Evolutionary conservation across 2,113 vertebrate genomes (phyloP).

Genomic region (Forbesichthys papilliferus): DNA sequence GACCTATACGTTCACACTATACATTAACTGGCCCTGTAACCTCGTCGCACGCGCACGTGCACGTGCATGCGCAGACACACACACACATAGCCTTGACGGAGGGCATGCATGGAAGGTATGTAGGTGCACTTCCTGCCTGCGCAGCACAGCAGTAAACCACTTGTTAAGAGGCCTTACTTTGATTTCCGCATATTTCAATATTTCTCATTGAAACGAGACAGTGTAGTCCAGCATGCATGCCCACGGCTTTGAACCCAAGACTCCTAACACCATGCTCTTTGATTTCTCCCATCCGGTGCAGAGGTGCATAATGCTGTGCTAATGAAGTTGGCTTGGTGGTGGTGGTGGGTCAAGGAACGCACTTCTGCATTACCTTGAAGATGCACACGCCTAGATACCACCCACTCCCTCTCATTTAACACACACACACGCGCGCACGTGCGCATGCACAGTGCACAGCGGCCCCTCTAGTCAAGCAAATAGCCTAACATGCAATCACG

Average conservation of each 20-base stretch:
- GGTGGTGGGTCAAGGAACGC: constrained; percentile 50
- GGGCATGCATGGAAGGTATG: not conserved
- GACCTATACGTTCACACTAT: too few relatives aligned
- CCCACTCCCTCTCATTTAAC: too few relatives aligned
- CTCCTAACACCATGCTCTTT: constrained; percentile 79
- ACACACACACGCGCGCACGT: not conserved
- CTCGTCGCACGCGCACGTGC: too few relatives aligned
- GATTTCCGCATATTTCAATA: constrained; percentile 81
- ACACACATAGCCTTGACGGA: not conserved
- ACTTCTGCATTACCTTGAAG: constrained; percentile 64
- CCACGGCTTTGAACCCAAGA: constrained; percentile 75
- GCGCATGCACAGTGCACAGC: constrained; percentile 5
- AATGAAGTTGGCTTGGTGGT: constrained; percentile 69
- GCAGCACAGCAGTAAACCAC: constrained; percentile 66
- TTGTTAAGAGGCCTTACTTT: constrained; percentile 72
- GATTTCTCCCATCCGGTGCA: constrained; percentile 72
- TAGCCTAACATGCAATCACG: constrained; percentile 58
- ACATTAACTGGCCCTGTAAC: too few relatives aligned
- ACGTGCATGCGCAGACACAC: too few relatives aligned
- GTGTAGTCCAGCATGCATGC: constrained; percentile 68
- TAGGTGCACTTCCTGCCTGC: constrained; percentile 59
- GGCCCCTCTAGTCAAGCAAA: constrained; percentile 62
- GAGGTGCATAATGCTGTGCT: constrained; percentile 71
- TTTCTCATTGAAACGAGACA: constrained; percentile 77
- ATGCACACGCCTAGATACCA: not conserved